phyloP scores from a whole-genome alignment of 2,113 vertebrate genomes.

The Pygoscelis adeliae region DNA sequence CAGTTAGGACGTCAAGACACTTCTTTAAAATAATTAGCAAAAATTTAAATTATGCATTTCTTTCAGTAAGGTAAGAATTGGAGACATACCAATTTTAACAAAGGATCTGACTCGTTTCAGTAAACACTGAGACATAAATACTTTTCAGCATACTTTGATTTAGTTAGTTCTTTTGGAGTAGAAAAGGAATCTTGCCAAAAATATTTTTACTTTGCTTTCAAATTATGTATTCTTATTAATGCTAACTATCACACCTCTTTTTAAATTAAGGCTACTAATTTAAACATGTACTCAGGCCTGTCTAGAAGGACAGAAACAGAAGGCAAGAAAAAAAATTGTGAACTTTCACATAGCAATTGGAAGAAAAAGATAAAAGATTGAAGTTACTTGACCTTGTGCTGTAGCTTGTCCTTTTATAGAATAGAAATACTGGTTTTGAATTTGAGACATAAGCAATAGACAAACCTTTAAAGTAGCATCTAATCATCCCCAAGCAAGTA shows the following conservation, averaged over 20 bases:
- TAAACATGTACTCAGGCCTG: neutral
- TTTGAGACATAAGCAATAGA: neutral
- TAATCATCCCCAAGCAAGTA: neutral
- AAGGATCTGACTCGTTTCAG: neutral
- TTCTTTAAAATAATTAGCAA: neutral
- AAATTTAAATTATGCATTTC: neutral
- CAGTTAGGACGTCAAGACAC: neutral
- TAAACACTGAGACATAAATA: neutral
- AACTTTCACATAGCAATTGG: neutral
- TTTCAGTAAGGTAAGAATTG: neutral
- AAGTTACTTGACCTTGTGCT: neutral
- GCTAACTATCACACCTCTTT: neutral
- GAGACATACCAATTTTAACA: neutral
- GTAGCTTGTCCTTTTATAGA: neutral
- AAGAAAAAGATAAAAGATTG: neutral
- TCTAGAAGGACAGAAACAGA: neutral
- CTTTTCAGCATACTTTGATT: slow-evolving; percentile 8
- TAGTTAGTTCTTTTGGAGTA: neutral
- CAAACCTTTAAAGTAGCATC: neutral
- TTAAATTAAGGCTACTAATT: neutral
- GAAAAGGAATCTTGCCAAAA: neutral
- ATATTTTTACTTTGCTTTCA: slow-evolving; percentile 20
- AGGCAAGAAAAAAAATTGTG: neutral
- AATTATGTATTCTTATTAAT: neutral
- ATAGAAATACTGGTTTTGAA: neutral